Conservation (phyloP, 2,113 vertebrate genomes). For the Neoarius graeffei region DNA sequence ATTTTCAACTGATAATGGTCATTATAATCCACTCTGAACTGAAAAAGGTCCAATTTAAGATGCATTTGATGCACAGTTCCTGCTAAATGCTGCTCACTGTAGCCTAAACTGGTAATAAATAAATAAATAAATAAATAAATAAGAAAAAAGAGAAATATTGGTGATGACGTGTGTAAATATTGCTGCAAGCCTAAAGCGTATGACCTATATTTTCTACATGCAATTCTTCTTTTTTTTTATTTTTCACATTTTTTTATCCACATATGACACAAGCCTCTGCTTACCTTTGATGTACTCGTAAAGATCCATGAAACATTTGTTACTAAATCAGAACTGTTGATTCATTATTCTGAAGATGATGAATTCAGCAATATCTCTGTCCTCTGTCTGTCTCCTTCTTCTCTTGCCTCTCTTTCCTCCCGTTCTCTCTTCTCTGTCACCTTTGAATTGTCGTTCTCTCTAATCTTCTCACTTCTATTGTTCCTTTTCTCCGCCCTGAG, state of each 20-base stretch:
- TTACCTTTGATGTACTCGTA: background rate
- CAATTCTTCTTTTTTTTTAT: background rate
- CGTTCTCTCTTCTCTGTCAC: background rate
- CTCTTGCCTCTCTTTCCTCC: background rate
- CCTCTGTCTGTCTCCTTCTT: too few species aligned
- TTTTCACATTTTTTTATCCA: too few species aligned
- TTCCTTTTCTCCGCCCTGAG: background rate
- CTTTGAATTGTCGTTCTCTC: background rate
- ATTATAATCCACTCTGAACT: background rate
- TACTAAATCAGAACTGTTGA: background rate
- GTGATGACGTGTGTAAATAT: conserved; percentile 29
- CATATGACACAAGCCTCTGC: background rate
- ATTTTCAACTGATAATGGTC: background rate
- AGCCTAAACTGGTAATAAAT: background rate
- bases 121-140: conserved; percentile 3
- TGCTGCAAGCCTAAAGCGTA: background rate
- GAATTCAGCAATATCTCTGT: background rate
- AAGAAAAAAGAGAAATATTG: background rate
- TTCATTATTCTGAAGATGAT: background rate
- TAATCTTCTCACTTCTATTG: background rate
- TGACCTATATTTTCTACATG: background rate
- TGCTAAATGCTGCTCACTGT: background rate
- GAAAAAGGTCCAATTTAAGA: background rate
- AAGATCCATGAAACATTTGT: background rate
- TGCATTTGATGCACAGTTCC: background rate